Base-by-base conservation (phyloP, 2,888 invertebrate species). In the Nematopogon swammerdamellus region DNA sequence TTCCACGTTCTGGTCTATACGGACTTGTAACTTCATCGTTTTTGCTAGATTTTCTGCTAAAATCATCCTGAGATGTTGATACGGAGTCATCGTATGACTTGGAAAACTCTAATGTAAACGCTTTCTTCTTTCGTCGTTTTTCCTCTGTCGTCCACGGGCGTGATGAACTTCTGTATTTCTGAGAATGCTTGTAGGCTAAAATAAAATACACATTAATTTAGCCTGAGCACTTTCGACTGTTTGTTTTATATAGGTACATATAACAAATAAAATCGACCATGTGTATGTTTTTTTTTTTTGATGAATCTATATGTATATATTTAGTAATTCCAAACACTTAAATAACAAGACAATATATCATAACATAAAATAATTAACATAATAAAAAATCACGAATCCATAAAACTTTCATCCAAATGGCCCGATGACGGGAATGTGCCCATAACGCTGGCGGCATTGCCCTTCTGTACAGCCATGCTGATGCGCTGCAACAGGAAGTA, bases 31-130 rank as follows among this genome's bases (percentile, higher is more conserved):
- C 46, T 51, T 57, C 61, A 42, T 72, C 70, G 2, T 59, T 56
- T 17, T 74, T 71, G 57, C 70, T 75, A 19, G 63, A 52, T 58
- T 71, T 74, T 56, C 69, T 71, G 36, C 64, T 65, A 70, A 76
- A 77, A 53, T 76, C 75, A 54, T 79, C 80, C 67, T 79, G 77
- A 16, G 77, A 72, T 42, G 77, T 77, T 19, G 80, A 79, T 50
- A 81, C 76, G 19, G 73, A 72, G 66, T 83, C 82, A 64, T 81
- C 75, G 62, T 84, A 76, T 55, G 83, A 70, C 66, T 83, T 77
- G 50, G 86, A 75, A 70, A 91, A 85, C 61, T 92, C 91, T 54
- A 92, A 72, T 45, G 88, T 89, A 69, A 92, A 91, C 18, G 86
- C 86, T 63, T 87, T 88, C 70, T 87, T 88, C 61, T 86, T 84